Percentiles rank a stretch among this genome's conserved stretches.
Evolutionary conservation across 1,140 invertebrate species (phyloP).

Genomic region (Trichonephila inaurata): DNA sequence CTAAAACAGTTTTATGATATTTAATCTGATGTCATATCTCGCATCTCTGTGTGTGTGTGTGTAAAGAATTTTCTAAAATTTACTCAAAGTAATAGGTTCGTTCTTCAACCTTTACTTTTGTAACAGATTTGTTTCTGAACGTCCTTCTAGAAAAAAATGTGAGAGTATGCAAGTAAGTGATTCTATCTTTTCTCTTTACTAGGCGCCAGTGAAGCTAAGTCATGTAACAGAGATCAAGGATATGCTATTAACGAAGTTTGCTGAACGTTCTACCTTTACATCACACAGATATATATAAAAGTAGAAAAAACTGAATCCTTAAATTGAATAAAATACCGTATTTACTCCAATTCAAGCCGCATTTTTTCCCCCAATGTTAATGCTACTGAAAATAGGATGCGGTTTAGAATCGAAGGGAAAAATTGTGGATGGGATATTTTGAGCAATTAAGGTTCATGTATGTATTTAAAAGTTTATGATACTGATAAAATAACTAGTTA

Average conservation of each 20-base stretch:
- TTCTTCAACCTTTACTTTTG: constrained; percentile 22
- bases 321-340: no score
- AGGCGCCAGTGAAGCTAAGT: neutral
- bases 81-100: neutral
- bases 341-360: no score
- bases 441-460: no score
- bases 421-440: no score
- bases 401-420: no score
- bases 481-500: no score
- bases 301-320: no score
- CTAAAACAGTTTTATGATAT: neutral
- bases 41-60: no score
- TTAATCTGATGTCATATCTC: neutral
- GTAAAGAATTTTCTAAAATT: neutral
- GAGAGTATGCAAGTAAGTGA: neutral
- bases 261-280: neutral
- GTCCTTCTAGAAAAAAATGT: neutral
- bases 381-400: no score
- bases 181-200: neutral
- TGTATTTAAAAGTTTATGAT: no score
- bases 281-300: neutral
- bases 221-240: neutral
- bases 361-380: no score
- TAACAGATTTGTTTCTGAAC: neutral
- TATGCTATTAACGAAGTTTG: neutral